phyloP scores from a whole-genome alignment of 2,113 vertebrate species.

The Aplodontia rufa region DNA sequence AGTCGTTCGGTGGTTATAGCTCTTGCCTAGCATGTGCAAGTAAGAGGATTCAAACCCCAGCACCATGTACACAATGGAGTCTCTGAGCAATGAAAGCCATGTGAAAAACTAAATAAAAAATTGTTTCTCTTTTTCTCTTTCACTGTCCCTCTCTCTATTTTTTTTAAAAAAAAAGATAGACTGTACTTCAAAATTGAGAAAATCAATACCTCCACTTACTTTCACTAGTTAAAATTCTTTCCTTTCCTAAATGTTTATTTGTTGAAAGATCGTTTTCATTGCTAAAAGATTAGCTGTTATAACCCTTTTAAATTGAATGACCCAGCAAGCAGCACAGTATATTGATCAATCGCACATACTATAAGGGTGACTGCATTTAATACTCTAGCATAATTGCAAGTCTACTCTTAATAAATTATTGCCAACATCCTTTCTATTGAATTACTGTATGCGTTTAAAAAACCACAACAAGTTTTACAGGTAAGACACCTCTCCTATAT shows the following conservation, averaged over 20 bases:
- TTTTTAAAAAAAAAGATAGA: no score
- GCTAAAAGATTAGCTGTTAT: constrained; percentile 47
- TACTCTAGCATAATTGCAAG: constrained; percentile 57
- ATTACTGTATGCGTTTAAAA: not conserved
- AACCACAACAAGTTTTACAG: not conserved
- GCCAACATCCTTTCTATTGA: not conserved
- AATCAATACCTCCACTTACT: not conserved
- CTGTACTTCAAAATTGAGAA: not conserved
- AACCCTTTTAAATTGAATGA: constrained; percentile 57
- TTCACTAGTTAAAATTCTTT: constrained; percentile 13
- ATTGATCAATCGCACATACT: constrained; percentile 50
- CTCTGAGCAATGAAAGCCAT: no score
- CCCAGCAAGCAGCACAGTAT: constrained; percentile 41
- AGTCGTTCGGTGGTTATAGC: no score
- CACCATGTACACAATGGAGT: no score
- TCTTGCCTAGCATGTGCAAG: no score
- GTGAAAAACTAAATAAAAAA: no score
- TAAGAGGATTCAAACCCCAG: no score
- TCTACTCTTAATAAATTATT: constrained; percentile 61
- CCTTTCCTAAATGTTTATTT: constrained; percentile 18
- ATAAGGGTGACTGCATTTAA: constrained; percentile 64
- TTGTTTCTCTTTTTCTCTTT: no score
- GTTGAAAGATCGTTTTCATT: not conserved
- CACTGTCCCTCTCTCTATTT: no score
- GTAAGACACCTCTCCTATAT: not conserved